phyloP scores from a whole-genome alignment of 2,888 invertebrate species.

The Apamea anceps region DNA sequence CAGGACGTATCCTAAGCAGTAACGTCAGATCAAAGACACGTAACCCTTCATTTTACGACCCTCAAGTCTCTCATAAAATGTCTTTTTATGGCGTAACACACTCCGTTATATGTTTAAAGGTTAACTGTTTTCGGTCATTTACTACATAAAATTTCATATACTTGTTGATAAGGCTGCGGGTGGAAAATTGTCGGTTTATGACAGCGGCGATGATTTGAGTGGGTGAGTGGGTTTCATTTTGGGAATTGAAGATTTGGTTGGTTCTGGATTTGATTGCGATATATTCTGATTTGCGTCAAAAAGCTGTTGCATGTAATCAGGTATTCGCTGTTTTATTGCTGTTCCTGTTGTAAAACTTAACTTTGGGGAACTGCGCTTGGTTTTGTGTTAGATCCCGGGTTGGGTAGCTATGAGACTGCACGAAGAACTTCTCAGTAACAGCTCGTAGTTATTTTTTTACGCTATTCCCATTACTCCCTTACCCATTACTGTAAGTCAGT shows the following conservation, averaged over 20 bases:
- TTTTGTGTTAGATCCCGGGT: no score
- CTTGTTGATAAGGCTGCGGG: constrained; percentile 72
- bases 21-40: constrained; percentile 66
- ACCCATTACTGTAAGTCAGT: not conserved
- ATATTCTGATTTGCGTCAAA: not conserved
- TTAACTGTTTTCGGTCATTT: constrained; percentile 72
- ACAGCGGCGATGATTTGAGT: constrained; percentile 20
- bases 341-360: no score
- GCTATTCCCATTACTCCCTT: not conserved
- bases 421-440: no score
- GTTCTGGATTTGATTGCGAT: not conserved
- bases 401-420: no score
- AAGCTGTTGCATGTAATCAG: not conserved
- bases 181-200: constrained; percentile 57
- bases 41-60: constrained; percentile 72
- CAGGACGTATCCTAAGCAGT: constrained; percentile 20
- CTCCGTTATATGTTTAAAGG: constrained; percentile 69
- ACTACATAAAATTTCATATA: constrained; percentile 76
- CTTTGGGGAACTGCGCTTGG: no score
- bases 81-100: constrained; percentile 77
- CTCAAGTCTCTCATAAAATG: constrained; percentile 79
- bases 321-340: no score
- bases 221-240: constrained; percentile 8
- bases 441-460: not conserved
- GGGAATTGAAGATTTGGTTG: constrained; percentile 2